These are phyloP conservation scores for Junco hyemalis DNA, from an alignment of 2,113 vertebrate species.

Conservation along the genomic window DNA sequence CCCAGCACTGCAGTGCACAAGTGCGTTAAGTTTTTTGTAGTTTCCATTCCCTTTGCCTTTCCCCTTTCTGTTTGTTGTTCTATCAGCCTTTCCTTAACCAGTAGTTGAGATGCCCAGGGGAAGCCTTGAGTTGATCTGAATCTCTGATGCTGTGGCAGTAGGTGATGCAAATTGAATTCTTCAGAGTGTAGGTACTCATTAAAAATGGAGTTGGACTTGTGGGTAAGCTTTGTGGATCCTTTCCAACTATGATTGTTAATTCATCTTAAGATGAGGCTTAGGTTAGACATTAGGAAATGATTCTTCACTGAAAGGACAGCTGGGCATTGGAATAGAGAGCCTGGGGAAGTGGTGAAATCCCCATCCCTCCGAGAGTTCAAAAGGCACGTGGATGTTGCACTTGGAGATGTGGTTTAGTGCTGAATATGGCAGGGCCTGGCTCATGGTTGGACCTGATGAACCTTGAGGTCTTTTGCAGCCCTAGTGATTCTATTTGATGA, in stretches of 20 bases:
- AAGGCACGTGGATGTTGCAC: background rate
- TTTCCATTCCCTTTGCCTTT: background rate
- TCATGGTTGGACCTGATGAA: background rate
- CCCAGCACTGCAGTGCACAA: background rate
- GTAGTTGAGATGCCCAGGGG: background rate
- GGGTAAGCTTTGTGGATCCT: background rate
- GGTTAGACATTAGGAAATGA: background rate
- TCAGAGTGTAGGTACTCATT: background rate
- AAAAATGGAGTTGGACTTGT: background rate
- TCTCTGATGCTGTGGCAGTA: background rate
- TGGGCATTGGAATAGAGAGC: background rate
- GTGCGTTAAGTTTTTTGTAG: background rate
- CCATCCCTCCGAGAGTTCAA: accelerated
- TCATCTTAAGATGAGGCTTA: background rate
- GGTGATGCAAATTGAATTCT: background rate
- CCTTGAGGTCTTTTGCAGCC: background rate
- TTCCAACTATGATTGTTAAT: background rate
- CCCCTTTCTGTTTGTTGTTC: background rate
- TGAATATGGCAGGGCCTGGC: background rate
- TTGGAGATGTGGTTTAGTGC: background rate
- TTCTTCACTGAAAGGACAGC: background rate
- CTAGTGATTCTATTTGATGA: background rate
- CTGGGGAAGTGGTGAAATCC: background rate
- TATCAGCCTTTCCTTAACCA: background rate
- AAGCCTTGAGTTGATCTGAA: background rate